These are phyloP conservation scores for Montifringilla adamsi DNA, from an alignment of 2,113 vertebrate genomes.

Conservation along the genomic window DNA sequence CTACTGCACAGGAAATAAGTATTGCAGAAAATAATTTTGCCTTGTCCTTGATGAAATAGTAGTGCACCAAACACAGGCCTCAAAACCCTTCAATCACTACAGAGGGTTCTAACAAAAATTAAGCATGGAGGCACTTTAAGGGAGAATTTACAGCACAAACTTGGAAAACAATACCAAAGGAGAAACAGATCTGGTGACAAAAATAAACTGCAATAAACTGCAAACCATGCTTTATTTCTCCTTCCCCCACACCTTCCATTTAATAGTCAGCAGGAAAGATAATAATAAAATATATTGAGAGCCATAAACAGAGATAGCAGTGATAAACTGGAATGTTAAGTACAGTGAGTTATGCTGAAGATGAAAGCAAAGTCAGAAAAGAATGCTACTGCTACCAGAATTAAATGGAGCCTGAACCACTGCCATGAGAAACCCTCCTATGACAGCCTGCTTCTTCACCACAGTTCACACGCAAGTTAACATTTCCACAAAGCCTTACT, in stretches of 20 bases:
- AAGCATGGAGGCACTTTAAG: not conserved
- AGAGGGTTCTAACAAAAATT: not conserved
- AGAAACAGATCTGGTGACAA: constrained; percentile 8
- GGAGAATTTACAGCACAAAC: constrained; percentile 7
- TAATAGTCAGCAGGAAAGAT: constrained; percentile 22
- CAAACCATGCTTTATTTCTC: not conserved
- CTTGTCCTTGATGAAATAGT: not conserved
- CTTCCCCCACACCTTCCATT: constrained; percentile 10
- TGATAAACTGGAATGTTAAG: constrained; percentile 23
- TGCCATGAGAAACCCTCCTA: not conserved
- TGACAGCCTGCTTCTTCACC: not conserved
- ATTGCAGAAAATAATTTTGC: not conserved
- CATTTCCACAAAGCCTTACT: not conserved
- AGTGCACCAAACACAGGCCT: not conserved
- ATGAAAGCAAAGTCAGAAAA: constrained; percentile 45
- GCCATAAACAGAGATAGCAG: constrained; percentile 38
- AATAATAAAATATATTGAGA: constrained; percentile 42
- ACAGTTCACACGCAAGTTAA: not conserved
- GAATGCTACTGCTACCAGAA: constrained; percentile 28
- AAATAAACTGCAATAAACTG: constrained; percentile 9
- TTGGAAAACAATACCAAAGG: not conserved
- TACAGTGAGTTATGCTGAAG: constrained; percentile 29
- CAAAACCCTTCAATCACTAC: not conserved
- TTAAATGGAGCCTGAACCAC: constrained; percentile 7
- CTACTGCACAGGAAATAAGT: not conserved